These are phyloP conservation scores for Artemia franciscana DNA, from an alignment of 1,140 invertebrate genomes.

Conservation along the genomic window DNA sequence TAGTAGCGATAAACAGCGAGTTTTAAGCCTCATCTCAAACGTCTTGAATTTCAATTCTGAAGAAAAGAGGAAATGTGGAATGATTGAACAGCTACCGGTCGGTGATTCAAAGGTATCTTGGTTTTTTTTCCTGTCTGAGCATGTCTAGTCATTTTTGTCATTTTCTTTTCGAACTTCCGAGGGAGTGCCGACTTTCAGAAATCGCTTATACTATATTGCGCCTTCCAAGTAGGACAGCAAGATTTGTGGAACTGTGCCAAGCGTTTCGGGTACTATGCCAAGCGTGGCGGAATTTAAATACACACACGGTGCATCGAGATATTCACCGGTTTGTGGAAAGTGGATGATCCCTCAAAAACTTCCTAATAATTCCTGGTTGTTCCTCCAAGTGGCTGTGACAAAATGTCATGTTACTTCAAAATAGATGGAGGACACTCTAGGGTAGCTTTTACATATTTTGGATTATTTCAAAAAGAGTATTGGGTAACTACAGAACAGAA, in stretches of 20 bases:
- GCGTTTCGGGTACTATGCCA: background rate
- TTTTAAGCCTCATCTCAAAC: background rate
- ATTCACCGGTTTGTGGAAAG: too few relatives aligned
- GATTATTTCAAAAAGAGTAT: too few relatives aligned
- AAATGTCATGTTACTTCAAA: too few relatives aligned
- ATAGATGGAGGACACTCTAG: too few relatives aligned
- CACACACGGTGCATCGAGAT: too few relatives aligned
- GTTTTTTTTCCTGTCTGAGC: too few relatives aligned
- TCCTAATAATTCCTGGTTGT: too few relatives aligned
- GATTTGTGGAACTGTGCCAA: background rate
- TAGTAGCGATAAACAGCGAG: background rate
- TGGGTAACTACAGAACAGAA: too few relatives aligned
- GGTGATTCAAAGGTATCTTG: background rate
- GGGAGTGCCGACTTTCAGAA: background rate
- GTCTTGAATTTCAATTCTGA: background rate
- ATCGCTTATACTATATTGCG: background rate
- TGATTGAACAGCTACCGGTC: background rate
- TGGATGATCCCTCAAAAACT: too few relatives aligned
- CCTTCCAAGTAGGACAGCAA: background rate
- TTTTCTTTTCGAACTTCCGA: background rate
- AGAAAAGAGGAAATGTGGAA: background rate
- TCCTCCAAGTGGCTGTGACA: too few relatives aligned
- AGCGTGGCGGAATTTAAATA: background rate
- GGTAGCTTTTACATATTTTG: too few relatives aligned
- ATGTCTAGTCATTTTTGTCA: too few relatives aligned